These are phyloP conservation scores for Tyto alba DNA, from an alignment of 2,113 vertebrate genomes.

Conservation along the genomic window DNA sequence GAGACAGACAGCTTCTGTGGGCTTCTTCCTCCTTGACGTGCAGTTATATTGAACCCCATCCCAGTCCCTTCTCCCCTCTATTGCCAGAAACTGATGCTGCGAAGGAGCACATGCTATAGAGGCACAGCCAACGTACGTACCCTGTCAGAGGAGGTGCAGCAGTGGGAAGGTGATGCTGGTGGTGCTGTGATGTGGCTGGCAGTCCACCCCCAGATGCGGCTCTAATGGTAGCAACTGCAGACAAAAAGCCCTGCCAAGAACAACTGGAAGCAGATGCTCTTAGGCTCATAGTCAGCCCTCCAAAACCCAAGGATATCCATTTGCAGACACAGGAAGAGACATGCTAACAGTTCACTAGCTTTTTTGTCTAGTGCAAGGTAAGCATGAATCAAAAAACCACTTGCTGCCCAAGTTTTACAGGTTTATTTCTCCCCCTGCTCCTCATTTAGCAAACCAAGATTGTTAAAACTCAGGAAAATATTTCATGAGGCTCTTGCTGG, in stretches of 20 bases:
- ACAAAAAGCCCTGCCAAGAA: not conserved
- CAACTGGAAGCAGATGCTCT: not conserved
- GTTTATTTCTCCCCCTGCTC: conserved; percentile 31
- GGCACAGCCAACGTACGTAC: fast-evolving
- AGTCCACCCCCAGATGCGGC: not conserved
- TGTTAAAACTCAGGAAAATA: not conserved
- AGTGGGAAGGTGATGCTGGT: not conserved
- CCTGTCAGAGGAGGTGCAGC: not conserved
- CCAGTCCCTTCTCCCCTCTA: not conserved
- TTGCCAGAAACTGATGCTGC: not conserved
- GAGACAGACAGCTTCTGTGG: not conserved
- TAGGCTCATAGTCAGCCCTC: not conserved
- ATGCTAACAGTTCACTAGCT: not conserved
- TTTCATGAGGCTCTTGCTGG: not conserved
- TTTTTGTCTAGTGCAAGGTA: not conserved
- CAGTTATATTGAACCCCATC: not conserved
- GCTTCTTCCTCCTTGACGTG: not conserved
- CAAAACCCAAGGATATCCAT: not conserved
- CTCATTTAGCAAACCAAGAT: conserved; percentile 6
- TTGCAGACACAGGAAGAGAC: not conserved
- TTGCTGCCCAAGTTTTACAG: not conserved
- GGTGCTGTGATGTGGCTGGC: not conserved
- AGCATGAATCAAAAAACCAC: not conserved
- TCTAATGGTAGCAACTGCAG: not conserved
- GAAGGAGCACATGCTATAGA: not conserved